Evolutionary conservation across 2,888 invertebrate genomes (phyloP).

Genomic region (Hydrotaea cyrtoneurina): DNA sequence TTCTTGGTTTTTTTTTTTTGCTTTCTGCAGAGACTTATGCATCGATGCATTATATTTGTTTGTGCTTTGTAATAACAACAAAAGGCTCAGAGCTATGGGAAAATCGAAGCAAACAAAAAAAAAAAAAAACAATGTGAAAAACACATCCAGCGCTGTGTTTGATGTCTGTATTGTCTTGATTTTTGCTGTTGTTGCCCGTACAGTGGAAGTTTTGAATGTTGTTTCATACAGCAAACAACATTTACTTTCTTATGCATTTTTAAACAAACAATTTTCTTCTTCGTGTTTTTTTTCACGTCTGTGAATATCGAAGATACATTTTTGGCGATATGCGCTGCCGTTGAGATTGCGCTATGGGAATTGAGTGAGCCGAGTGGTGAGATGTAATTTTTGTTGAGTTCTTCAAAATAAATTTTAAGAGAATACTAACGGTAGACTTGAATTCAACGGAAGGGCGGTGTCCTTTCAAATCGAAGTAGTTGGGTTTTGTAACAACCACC

Average conservation of each 20-base stretch:
- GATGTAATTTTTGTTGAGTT: too few relatives aligned
- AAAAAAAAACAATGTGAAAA: background rate
- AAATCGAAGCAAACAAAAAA: too few relatives aligned
- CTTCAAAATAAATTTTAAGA: too few relatives aligned
- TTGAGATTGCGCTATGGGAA: background rate
- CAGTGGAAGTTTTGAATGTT: background rate
- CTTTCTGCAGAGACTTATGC: slow-evolving; percentile 21
- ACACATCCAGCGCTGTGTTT: slow-evolving; percentile 15
- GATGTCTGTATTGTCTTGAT: slow-evolving; percentile 56
- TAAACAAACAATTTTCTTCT: background rate
- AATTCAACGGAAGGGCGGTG: too few relatives aligned
- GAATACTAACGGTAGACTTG: too few relatives aligned
- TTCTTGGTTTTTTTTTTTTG: background rate
- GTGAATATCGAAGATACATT: background rate
- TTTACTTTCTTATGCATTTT: slow-evolving; percentile 38
- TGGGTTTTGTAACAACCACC: too few relatives aligned
- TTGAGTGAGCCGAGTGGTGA: too few relatives aligned
- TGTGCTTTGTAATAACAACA: slow-evolving; percentile 12
- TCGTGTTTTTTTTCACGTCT: too few relatives aligned
- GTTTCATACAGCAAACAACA: slow-evolving; percentile 23
- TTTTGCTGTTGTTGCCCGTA: slow-evolving; percentile 10
- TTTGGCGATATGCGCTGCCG: background rate
- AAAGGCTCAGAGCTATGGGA: slow-evolving; percentile 11
- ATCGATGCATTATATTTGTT: slow-evolving; percentile 18
- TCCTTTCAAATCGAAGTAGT: too few relatives aligned